A percentile compares a stretch with the other conserved stretches of the same genome.
phyloP scores from a whole-genome alignment of 2,888 invertebrate species.

The Mesoligia furuncula region DNA sequence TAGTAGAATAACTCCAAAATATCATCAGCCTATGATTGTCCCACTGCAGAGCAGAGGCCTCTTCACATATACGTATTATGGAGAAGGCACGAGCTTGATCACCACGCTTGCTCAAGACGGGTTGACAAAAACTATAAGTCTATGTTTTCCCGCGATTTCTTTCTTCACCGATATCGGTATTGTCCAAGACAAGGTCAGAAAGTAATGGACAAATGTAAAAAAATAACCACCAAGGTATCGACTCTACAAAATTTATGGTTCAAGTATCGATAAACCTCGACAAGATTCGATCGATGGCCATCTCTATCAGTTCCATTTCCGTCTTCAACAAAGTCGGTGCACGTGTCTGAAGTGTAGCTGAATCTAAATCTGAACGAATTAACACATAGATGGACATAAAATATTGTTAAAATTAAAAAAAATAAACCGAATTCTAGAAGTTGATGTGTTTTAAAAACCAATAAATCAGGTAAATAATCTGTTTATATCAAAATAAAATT shows the following conservation, averaged over 20 bases:
- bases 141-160: neutral
- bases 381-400: slow-evolving; percentile 1
- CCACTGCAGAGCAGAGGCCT: neutral
- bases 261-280: slow-evolving; percentile 15
- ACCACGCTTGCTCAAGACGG: neutral
- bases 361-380: slow-evolving; percentile 9
- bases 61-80: too few relatives aligned
- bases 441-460: slow-evolving; percentile 10
- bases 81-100: neutral
- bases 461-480: slow-evolving; percentile 48
- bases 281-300: neutral
- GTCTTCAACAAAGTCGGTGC: slow-evolving; percentile 45
- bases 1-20: neutral
- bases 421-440: neutral
- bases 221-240: neutral
- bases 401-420: neutral
- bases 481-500: neutral
- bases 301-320: slow-evolving; percentile 43
- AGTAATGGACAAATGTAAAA: neutral
- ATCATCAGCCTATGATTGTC: neutral
- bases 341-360: slow-evolving; percentile 59
- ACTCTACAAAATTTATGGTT: neutral
- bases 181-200: too few relatives aligned
- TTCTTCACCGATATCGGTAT: neutral
- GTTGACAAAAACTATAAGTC: neutral